Conservation (phyloP, 2,113 vertebrate genomes). For the Daboia siamensis region DNA sequence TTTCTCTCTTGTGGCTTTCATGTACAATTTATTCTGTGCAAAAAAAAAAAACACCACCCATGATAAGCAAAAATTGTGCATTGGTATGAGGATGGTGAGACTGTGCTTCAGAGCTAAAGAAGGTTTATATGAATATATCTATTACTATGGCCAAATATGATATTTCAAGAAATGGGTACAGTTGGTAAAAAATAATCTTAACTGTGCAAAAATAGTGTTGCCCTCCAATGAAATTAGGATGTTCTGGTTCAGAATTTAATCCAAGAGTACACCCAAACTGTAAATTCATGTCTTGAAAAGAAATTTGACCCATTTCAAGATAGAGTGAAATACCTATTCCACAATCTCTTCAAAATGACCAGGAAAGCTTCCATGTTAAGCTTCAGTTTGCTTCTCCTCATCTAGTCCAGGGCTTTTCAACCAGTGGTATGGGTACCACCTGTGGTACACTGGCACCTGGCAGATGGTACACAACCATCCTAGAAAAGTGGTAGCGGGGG, state of each 20-base stretch:
- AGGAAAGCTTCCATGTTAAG: background rate
- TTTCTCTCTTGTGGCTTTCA: background rate
- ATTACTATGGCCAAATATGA: background rate
- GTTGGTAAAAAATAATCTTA: background rate
- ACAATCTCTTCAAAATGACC: background rate
- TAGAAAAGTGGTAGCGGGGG: too few species aligned
- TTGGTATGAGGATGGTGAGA: background rate
- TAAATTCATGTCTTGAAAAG: background rate
- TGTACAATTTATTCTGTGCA: background rate
- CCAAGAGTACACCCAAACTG: background rate
- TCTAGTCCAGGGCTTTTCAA: background rate
- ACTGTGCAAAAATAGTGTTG: background rate
- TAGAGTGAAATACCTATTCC: background rate
- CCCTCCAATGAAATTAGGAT: background rate
- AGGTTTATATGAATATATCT: background rate
- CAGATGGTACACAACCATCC: too few species aligned
- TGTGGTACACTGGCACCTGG: too few species aligned
- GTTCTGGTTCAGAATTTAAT: background rate
- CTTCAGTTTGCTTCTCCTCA: background rate
- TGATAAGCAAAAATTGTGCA: background rate
- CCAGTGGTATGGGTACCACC: too few species aligned
- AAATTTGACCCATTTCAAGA: background rate
- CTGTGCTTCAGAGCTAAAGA: constrained; percentile 8
- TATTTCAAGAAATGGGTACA: background rate
- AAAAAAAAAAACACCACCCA: background rate